A percentile compares a stretch with the other conserved stretches of the same genome.
phyloP scores from a whole-genome alignment of 2,113 vertebrate species.

The Parus major region DNA sequence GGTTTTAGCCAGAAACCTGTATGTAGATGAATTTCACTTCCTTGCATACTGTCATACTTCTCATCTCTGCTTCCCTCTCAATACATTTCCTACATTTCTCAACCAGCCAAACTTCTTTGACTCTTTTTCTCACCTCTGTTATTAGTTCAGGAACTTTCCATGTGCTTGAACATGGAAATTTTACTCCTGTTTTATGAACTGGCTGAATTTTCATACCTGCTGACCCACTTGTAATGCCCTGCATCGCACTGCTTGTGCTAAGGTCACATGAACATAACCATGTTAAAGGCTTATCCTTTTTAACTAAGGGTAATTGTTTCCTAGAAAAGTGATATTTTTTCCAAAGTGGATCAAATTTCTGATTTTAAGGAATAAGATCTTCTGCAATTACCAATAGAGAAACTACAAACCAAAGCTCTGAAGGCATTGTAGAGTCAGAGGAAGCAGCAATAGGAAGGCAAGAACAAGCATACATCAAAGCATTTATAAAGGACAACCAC shows the following conservation, averaged over 20 bases:
- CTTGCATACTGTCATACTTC: neutral
- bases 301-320: neutral
- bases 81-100: neutral
- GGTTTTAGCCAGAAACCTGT: neutral
- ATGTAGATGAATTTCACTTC: neutral
- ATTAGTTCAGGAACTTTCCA: neutral
- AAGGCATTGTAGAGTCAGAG: neutral
- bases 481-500: neutral
- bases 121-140: neutral
- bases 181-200: neutral
- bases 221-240: neutral
- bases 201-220: neutral
- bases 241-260: neutral
- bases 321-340: neutral
- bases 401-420: neutral
- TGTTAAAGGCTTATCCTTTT: neutral
- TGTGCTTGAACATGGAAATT: neutral
- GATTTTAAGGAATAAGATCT: neutral
- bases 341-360: neutral
- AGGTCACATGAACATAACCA: neutral
- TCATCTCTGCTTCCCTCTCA: neutral
- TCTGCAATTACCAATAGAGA: neutral
- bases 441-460: neutral
- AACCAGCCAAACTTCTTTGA: neutral
- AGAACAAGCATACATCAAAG: neutral